Conservation (phyloP, 2,113 vertebrate species). For the Entomyzon cyanotis region DNA sequence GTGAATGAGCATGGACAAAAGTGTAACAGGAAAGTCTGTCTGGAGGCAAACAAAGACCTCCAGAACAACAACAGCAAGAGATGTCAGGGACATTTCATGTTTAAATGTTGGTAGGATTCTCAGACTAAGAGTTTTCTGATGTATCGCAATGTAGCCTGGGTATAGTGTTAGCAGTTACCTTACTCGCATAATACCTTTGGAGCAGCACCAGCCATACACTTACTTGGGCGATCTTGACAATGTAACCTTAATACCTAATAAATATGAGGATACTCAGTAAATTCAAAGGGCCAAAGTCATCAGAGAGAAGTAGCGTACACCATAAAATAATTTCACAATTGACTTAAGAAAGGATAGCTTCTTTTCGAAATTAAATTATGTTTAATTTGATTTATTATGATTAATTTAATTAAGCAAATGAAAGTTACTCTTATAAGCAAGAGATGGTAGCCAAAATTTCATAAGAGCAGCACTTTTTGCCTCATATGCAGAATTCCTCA, state of each 20-base stretch:
- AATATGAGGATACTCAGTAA: not conserved
- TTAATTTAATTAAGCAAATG: too few species aligned
- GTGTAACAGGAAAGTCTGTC: not conserved
- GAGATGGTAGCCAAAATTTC: not conserved
- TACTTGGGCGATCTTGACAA: not conserved
- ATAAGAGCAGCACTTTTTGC: not conserved
- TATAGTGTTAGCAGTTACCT: not conserved
- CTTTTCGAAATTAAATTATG: not conserved
- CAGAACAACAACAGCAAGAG: not conserved
- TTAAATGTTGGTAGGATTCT: not conserved
- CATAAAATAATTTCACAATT: not conserved
- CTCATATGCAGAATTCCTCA: not conserved
- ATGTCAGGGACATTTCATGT: not conserved
- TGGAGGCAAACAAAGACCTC: not conserved
- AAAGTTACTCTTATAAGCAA: not conserved
- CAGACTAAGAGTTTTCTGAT: not conserved
- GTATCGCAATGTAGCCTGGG: not conserved
- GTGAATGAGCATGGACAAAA: not conserved
- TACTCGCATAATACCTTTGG: not conserved
- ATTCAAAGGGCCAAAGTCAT: not conserved
- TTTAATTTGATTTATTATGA: too few species aligned
- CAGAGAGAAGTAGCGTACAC: not conserved
- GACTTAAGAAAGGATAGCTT: not conserved
- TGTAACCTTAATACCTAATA: not conserved
- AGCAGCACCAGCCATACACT: not conserved